Percentiles rank a stretch among this genome's conserved stretches.
Conservation (phyloP, 1,140 invertebrate species). For the Oncopodura yosiiana region DNA sequence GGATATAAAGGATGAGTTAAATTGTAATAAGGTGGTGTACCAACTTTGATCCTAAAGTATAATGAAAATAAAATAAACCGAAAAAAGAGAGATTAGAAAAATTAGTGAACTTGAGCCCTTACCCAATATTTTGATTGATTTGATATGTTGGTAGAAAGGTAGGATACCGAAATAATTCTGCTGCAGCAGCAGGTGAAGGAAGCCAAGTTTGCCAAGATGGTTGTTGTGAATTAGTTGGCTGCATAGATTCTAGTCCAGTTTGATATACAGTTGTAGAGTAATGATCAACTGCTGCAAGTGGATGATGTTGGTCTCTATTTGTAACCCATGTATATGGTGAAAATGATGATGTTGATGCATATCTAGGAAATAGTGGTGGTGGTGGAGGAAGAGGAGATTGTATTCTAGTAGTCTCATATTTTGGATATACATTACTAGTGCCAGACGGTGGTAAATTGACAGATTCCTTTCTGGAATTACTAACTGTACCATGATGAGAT, state of each 20-base stretch:
- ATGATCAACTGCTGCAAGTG: constrained; percentile 1
- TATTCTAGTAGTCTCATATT: constrained; percentile 14
- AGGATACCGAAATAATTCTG: constrained; percentile 16
- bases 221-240: background rate
- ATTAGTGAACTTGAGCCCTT: background rate
- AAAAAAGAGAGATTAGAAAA: background rate
- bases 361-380: constrained; percentile 8
- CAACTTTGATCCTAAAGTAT: background rate
- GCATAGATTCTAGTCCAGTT: too few species aligned
- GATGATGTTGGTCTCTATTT: background rate
- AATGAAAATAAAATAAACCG: background rate
- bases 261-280: too few species aligned
- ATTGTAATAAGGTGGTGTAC: too few species aligned
- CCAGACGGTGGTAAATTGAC: too few species aligned
- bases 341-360: constrained; percentile 5
- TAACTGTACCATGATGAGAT: constrained; percentile 12
- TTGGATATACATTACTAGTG: too few species aligned
- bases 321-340: constrained; percentile 7
- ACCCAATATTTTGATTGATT: background rate
- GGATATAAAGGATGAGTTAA: background rate
- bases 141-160: constrained; percentile 7
- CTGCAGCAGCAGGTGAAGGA: constrained; percentile 7
- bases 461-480: constrained; percentile 11
- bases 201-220: constrained; percentile 5
- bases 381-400: constrained; percentile 2